phyloP scores from a whole-genome alignment of 1,140 invertebrate species.

The Drosophila neocordata region DNA sequence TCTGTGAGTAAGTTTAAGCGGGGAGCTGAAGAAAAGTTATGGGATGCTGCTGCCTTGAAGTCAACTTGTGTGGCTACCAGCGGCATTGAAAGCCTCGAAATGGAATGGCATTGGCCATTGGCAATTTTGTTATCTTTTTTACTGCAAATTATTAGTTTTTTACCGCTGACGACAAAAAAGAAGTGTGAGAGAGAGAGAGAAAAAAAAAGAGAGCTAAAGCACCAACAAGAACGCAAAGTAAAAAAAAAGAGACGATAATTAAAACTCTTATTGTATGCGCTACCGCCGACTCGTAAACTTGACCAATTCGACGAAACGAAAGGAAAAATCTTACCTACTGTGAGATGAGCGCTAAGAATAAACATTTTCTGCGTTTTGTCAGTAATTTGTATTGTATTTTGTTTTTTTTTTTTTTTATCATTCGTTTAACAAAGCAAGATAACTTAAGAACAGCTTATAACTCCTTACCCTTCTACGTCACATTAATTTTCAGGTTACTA shows the following conservation, averaged over 20 bases:
- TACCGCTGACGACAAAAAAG: constrained; percentile 69
- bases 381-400: background rate
- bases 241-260: constrained; percentile 64
- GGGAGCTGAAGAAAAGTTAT: constrained; percentile 43
- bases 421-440: background rate
- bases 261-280: constrained; percentile 78
- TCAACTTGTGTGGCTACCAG: constrained; percentile 69
- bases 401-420: background rate
- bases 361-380: constrained; percentile 21
- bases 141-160: constrained; percentile 80
- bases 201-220: constrained; percentile 15
- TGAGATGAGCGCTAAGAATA: constrained; percentile 29
- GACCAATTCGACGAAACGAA: constrained; percentile 10
- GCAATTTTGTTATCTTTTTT: constrained; percentile 78
- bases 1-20: background rate
- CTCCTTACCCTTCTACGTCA: background rate
- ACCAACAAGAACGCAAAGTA: background rate
- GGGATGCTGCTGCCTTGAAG: constrained; percentile 34
- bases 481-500: constrained; percentile 3
- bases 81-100: constrained; percentile 1
- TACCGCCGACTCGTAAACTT: constrained; percentile 59
- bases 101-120: constrained; percentile 50
- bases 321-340: constrained; percentile 21
- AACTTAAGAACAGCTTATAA: background rate
- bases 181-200: background rate